Evolutionary conservation across 2,113 vertebrate genomes (phyloP).

Genomic region (Corythornis cristatus): DNA sequence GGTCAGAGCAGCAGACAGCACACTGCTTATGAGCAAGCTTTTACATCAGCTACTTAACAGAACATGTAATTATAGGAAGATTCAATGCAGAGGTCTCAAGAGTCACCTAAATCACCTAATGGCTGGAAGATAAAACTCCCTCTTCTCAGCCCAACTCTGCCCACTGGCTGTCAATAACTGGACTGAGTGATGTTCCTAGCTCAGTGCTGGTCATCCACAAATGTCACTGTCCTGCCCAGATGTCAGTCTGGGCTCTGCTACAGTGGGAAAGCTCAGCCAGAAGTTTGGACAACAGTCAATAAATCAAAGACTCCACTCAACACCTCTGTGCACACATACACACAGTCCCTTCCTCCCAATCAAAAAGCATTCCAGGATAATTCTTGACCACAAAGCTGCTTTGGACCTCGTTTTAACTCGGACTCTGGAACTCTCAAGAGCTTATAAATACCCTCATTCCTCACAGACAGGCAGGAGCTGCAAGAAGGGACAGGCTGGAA

Average conservation of each 20-base stretch:
- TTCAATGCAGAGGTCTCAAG: background rate
- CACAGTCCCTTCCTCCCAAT: background rate
- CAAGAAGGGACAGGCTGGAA: background rate
- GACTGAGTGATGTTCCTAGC: background rate
- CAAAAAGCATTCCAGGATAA: background rate
- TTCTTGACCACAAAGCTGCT: background rate
- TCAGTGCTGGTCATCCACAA: background rate
- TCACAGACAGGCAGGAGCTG: background rate
- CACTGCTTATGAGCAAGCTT: background rate
- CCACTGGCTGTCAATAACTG: background rate
- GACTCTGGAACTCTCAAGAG: background rate
- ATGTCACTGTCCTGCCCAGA: background rate
- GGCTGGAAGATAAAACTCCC: background rate
- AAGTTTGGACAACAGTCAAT: accelerated
- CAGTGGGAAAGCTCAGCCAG: background rate
- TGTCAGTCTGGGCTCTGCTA: background rate
- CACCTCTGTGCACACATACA: background rate
- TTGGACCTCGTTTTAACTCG: background rate
- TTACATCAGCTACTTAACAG: background rate
- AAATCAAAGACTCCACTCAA: background rate
- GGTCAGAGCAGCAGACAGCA: background rate
- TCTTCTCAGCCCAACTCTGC: background rate
- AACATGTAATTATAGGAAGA: background rate
- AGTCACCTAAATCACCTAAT: background rate
- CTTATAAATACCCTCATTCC: background rate